phyloP scores from a whole-genome alignment of 2,113 vertebrate genomes.

The Hippocampus comes region DNA sequence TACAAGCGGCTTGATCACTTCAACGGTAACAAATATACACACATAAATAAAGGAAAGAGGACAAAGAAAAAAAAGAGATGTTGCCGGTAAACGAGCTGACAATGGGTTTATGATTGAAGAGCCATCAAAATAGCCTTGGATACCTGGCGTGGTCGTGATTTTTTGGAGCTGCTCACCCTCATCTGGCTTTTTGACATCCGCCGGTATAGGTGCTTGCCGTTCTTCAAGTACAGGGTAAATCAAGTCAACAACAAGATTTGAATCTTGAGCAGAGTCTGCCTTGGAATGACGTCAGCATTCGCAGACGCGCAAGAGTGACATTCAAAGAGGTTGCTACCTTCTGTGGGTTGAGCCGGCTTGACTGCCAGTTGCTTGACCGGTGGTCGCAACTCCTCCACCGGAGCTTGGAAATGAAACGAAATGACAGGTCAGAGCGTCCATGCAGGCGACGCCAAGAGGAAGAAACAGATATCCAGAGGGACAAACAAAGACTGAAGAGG shows the following conservation, averaged over 20 bases:
- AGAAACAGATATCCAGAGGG: conserved; percentile 2
- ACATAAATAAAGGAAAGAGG: conserved; percentile 13
- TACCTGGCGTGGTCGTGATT: conserved; percentile 56
- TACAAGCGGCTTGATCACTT: conserved; percentile 30
- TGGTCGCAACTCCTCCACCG: conserved; percentile 39
- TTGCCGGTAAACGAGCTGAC: not conserved
- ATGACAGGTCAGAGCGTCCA: conserved; percentile 34
- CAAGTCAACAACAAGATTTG: conserved; percentile 15
- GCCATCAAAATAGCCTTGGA: not conserved
- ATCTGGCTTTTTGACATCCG: conserved; percentile 46
- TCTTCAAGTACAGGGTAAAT: conserved; percentile 41
- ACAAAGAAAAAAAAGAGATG: conserved; percentile 4
- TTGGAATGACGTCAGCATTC: not conserved
- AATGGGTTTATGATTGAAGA: not conserved
- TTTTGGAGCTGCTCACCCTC: conserved; percentile 23
- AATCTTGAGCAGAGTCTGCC: not conserved
- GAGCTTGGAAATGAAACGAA: conserved; percentile 52
- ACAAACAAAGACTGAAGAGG: not conserved
- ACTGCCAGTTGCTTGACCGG: conserved; percentile 37
- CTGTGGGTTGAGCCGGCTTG: conserved; percentile 44
- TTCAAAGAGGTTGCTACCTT: conserved; percentile 59
- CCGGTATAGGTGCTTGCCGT: conserved; percentile 30
- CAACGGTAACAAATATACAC: not conserved
- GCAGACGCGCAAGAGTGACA: conserved; percentile 34
- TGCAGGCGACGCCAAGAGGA: conserved; percentile 19